Evolutionary conservation across 2,888 invertebrate genomes (phyloP).

Genomic region (Drosophila austrosaltans): DNA sequence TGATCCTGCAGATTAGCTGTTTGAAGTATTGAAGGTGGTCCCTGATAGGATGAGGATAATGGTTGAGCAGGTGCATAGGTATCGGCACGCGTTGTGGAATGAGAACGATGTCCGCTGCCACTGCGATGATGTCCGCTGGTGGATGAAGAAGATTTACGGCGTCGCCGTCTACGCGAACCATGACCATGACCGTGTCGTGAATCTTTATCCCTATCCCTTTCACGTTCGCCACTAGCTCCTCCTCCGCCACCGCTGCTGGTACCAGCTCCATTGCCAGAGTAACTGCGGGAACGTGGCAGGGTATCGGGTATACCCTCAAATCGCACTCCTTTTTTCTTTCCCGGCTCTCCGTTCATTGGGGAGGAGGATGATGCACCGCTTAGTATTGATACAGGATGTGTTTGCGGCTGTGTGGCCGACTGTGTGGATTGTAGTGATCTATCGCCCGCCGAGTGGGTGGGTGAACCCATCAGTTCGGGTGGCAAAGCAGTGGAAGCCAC

Average conservation of each 20-base stretch:
- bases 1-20: conserved; percentile 35
- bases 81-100: conserved; percentile 80
- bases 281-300: conserved; percentile 85
- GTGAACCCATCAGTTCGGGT: conserved; percentile 80
- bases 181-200: conserved; percentile 81
- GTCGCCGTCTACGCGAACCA: conserved; percentile 77
- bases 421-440: conserved; percentile 78
- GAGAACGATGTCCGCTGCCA: conserved; percentile 77
- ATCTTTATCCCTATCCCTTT: conserved; percentile 63
- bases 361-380: conserved; percentile 80
- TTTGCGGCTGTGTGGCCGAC: conserved; percentile 69
- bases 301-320: conserved; percentile 83
- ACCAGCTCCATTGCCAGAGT: conserved; percentile 84
- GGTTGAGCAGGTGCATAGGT: conserved; percentile 81
- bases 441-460: conserved; percentile 80
- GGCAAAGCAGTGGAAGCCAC: conserved; percentile 84
- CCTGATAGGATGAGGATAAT: conserved; percentile 81
- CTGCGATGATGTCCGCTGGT: conserved; percentile 74
- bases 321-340: conserved; percentile 83
- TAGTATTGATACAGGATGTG: conserved; percentile 79
- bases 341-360: conserved; percentile 78
- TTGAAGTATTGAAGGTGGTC: conserved; percentile 69
- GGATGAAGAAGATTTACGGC: conserved; percentile 73
- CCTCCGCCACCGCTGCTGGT: conserved; percentile 63
- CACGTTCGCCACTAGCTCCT: conserved; percentile 12